Conservation (phyloP, 2,797 vertebrate species). For the Pseudochromis fuscus region DNA sequence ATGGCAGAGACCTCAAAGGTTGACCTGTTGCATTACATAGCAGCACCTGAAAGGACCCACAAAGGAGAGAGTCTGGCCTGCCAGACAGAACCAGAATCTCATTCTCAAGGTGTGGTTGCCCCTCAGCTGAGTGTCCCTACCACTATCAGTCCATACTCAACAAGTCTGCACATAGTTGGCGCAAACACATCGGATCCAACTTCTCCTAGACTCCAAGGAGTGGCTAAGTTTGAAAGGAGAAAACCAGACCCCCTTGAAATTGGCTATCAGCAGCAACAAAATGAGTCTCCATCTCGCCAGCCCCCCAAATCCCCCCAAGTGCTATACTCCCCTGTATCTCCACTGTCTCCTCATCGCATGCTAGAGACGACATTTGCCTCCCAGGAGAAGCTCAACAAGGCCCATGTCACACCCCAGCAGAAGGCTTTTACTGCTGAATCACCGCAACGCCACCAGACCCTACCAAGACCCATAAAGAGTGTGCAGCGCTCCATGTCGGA, state of each 20-base stretch:
- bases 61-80: conserved; percentile 97
- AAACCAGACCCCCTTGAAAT: conserved; percentile 99
- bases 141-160: conserved; percentile 94
- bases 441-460: conserved; percentile 92
- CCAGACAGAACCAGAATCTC: conserved; percentile 95
- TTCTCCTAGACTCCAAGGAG: conserved; percentile 85
- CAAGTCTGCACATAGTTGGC: conserved; percentile 93
- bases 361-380: conserved; percentile 95
- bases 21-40: conserved; percentile 96
- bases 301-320: conserved; percentile 98
- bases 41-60: conserved; percentile 95
- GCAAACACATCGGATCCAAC: conserved; percentile 86
- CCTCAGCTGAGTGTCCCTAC: conserved; percentile 94
- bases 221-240: conserved; percentile 93
- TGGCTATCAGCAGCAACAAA: conserved; percentile 90
- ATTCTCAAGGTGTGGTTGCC: conserved; percentile 90
- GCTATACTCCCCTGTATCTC: conserved; percentile 97
- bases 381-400: conserved; percentile 97
- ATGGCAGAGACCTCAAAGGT: conserved; percentile 93
- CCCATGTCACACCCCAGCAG: conserved; percentile 97
- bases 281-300: conserved; percentile 91
- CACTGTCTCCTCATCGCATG: conserved; percentile 96
- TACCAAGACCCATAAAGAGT: conserved; percentile 97
- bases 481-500: conserved; percentile 98
- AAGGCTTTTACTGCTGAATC: conserved; percentile 94